Conservation (phyloP, 2,113 vertebrate genomes). For the Pristiophorus japonicus region DNA sequence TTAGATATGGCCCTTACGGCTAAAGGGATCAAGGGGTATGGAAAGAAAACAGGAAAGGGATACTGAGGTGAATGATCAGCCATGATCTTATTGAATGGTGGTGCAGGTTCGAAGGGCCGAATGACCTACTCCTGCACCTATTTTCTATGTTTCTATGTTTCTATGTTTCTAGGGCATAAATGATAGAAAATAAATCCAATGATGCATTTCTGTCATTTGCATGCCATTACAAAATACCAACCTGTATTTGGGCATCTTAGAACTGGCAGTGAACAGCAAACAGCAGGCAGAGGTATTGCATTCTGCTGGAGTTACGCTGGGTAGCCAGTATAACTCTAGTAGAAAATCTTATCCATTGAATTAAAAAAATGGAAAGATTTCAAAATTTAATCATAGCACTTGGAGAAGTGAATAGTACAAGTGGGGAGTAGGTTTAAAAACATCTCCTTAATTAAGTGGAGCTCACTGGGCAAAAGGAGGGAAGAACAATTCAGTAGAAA, state of each 20-base stretch:
- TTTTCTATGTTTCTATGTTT: no score
- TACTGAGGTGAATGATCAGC: no score
- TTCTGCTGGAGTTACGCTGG: background rate
- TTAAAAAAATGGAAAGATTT: background rate
- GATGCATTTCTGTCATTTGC: background rate
- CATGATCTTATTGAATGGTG: no score
- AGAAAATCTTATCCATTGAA: background rate
- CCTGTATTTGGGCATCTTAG: background rate
- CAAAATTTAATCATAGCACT: background rate
- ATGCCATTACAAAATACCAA: background rate
- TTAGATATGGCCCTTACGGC: no score
- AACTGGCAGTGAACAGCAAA: background rate
- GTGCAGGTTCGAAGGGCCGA: no score
- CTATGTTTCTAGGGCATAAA: background rate
- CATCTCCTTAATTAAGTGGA: background rate
- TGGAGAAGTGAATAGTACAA: background rate
- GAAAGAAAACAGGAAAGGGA: no score
- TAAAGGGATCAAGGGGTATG: no score
- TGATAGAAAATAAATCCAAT: background rate
- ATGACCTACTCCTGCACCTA: no score
- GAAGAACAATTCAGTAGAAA: background rate
- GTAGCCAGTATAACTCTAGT: background rate
- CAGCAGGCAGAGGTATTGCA: background rate
- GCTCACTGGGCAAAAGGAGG: background rate
- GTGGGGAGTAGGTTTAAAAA: background rate